phyloP scores from a whole-genome alignment of 2,113 vertebrate species.

The Myrmecobius fasciatus region DNA sequence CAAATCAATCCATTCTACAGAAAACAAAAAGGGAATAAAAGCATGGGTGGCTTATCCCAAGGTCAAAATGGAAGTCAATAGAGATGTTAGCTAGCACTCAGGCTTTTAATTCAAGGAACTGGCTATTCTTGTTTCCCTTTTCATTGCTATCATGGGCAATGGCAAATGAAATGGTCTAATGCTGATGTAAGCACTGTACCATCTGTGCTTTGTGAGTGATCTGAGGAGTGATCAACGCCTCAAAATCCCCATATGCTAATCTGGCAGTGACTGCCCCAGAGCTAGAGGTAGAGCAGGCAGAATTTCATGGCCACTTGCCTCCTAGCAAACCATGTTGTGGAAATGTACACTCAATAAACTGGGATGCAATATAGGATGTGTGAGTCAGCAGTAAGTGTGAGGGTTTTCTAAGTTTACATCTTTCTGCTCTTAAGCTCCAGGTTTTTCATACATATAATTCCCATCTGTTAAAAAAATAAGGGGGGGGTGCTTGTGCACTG shows the following conservation, averaged over 20 bases:
- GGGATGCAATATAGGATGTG: not conserved
- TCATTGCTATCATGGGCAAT: conserved; percentile 8
- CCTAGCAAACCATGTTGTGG: not conserved
- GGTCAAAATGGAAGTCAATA: not conserved
- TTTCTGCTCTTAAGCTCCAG: not conserved
- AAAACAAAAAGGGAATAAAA: conserved; percentile 20
- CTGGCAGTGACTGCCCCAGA: conserved; percentile 22
- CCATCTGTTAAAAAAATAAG: not conserved
- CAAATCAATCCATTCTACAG: conserved; percentile 16
- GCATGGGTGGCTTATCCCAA: not conserved
- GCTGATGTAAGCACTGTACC: conserved; percentile 6
- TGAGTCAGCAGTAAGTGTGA: not conserved
- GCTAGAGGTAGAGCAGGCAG: not conserved
- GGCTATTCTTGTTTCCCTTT: conserved; percentile 1
- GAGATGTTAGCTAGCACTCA: conserved; percentile 14
- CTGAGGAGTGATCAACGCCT: conserved; percentile 22
- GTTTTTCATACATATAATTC: conserved; percentile 19
- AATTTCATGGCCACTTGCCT: not conserved
- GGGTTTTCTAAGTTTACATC: not conserved
- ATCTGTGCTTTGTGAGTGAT: conserved; percentile 38
- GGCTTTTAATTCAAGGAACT: not conserved
- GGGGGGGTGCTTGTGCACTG: not conserved
- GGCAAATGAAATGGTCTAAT: conserved; percentile 25
- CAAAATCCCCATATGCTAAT: not conserved
- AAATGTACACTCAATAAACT: not conserved